Conservation (phyloP, 2,888 invertebrate genomes). For the Drosophila melanosoma region DNA sequence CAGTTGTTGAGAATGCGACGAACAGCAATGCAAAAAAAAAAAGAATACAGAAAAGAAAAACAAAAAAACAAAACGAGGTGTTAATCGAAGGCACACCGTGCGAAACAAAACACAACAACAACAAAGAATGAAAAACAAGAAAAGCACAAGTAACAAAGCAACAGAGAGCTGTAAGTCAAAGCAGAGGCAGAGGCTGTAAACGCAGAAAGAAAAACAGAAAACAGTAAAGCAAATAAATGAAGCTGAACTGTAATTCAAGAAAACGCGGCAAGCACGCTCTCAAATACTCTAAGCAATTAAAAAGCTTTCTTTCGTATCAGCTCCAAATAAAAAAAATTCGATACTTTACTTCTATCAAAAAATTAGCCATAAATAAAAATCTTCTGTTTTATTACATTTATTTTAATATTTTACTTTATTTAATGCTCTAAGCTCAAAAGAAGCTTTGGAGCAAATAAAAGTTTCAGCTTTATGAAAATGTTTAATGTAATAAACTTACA, state of each 20-base stretch:
- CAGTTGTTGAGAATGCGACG: conserved; percentile 31
- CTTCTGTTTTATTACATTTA: neutral
- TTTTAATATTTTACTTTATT: neutral
- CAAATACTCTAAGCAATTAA: neutral
- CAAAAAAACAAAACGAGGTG: conserved; percentile 55
- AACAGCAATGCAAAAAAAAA: conserved; percentile 42
- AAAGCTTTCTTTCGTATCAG: neutral
- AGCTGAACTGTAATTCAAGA: neutral
- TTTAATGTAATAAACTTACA: neutral
- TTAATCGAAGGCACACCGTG: conserved; percentile 73
- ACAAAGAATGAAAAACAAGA: conserved; percentile 1
- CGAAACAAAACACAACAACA: conserved; percentile 35
- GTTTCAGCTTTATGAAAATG: neutral
- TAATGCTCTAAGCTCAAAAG: neutral
- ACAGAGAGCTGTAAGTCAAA: neutral
- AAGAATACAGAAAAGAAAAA: conserved; percentile 15
- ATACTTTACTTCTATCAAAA: too few species aligned
- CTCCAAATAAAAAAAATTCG: too few species aligned
- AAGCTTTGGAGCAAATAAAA: neutral
- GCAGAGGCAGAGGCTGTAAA: neutral
- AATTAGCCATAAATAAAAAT: too few species aligned
- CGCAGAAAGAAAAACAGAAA: neutral
- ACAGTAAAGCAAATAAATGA: conserved; percentile 9
- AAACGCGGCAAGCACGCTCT: conserved; percentile 4
- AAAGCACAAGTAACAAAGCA: conserved; percentile 1